Conservation (phyloP, 2,113 vertebrate species). For the Steatornis caripensis region DNA sequence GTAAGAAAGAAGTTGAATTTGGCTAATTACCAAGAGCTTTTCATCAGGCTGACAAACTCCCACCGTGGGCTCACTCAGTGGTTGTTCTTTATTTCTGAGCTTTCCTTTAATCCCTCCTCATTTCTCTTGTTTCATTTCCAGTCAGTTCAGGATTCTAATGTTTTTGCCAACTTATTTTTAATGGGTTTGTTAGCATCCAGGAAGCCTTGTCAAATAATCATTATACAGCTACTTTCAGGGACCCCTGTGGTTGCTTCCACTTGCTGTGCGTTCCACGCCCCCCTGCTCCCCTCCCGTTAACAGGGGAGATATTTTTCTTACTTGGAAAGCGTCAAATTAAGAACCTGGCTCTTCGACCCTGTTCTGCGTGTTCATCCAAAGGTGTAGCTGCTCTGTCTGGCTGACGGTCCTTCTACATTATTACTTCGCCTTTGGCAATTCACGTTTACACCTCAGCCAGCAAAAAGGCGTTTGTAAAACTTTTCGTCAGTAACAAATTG, state of each 20-base stretch:
- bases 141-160: constrained; percentile 32
- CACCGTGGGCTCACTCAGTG: constrained; percentile 18
- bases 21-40: constrained; percentile 32
- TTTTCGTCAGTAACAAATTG: neutral
- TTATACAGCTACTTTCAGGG: constrained; percentile 40
- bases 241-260: constrained; percentile 30
- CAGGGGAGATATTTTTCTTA: neutral
- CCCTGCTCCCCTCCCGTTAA: neutral
- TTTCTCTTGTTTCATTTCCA: constrained; percentile 60
- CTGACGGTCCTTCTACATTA: neutral
- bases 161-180: constrained; percentile 63
- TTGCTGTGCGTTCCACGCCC: neutral
- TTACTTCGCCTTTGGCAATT: neutral
- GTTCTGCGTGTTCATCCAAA: neutral
- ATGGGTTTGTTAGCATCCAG: constrained; percentile 59
- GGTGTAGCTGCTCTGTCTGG: neutral
- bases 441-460: neutral
- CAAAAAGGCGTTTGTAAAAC: neutral
- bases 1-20: neutral
- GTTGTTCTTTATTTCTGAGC: constrained; percentile 51
- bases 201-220: constrained; percentile 62
- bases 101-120: constrained; percentile 62
- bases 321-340: constrained; percentile 4
- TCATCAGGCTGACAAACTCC: constrained; percentile 13
- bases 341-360: constrained; percentile 6